Conservation (phyloP, 2,797 vertebrate species). For the Sebastes oblongus region DNA sequence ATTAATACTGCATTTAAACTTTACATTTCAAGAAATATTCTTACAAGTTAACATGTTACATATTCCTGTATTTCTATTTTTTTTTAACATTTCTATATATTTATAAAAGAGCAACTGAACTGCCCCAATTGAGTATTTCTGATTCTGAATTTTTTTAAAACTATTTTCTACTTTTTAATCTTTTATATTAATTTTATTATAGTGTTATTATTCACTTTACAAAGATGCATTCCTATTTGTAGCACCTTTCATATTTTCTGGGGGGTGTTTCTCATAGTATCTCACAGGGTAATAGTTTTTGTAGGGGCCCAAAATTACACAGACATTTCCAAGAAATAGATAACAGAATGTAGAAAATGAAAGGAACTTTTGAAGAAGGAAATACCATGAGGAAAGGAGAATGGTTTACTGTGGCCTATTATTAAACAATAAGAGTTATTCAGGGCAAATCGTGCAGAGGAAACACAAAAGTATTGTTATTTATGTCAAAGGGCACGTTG, state of each 20-base stretch:
- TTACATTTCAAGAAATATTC: too few relatives aligned
- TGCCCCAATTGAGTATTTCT: too few relatives aligned
- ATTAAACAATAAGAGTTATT: neutral
- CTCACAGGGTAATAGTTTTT: neutral
- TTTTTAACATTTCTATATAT: neutral
- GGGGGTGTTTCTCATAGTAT: neutral
- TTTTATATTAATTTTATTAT: neutral
- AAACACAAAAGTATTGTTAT: neutral
- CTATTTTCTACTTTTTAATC: neutral
- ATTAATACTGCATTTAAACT: too few relatives aligned
- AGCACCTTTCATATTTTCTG: neutral
- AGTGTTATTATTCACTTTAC: neutral
- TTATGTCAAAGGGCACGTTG: neutral
- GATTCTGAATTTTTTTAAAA: too few relatives aligned
- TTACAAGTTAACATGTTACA: too few relatives aligned
- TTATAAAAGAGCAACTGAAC: too few relatives aligned
- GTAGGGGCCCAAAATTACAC: neutral
- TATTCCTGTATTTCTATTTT: neutral
- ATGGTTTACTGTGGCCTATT: neutral
- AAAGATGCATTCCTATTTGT: neutral
- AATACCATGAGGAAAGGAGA: neutral
- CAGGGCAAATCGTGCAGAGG: neutral
- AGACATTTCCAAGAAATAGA: neutral
- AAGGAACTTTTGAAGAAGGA: neutral
- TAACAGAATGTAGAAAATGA: neutral